Percentiles rank a stretch among this genome's conserved stretches.
phyloP scores from a whole-genome alignment of 1,140 invertebrate species.

The Hyposmocoma kahamanoa region DNA sequence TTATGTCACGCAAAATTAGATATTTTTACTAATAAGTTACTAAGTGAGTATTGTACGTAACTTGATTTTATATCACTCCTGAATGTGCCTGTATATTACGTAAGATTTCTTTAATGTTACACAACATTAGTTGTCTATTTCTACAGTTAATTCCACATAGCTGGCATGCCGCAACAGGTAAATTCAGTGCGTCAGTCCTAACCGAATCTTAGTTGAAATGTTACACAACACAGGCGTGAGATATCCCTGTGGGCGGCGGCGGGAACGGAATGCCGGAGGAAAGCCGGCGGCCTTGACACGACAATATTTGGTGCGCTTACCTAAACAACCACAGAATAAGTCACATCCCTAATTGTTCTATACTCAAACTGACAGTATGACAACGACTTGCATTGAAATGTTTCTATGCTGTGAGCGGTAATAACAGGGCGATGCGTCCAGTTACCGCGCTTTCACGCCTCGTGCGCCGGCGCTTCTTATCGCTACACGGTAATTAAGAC shows the following conservation, averaged over 20 bases:
- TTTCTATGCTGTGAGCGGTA: constrained; percentile 38
- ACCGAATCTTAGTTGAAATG: constrained; percentile 47
- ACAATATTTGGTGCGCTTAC: constrained; percentile 62
- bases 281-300: constrained; percentile 68
- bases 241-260: constrained; percentile 67
- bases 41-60: too few relatives aligned
- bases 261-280: constrained; percentile 67
- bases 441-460: constrained; percentile 60
- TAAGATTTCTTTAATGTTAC: too few relatives aligned
- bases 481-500: constrained; percentile 51
- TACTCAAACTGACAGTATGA: constrained; percentile 27
- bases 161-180: constrained; percentile 22
- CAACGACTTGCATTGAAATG: constrained; percentile 14
- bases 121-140: too few relatives aligned
- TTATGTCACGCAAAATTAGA: too few relatives aligned
- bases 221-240: constrained; percentile 65
- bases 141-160: constrained; percentile 8
- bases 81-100: too few relatives aligned
- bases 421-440: constrained; percentile 31
- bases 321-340: constrained; percentile 40
- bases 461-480: constrained; percentile 48
- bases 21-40: too few relatives aligned
- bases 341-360: neutral
- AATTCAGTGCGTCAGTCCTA: constrained; percentile 48
- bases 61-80: too few relatives aligned